Percentiles rank a stretch among this genome's conserved stretches.
Evolutionary conservation across 2,888 invertebrate genomes (phyloP).

Genomic region (Amblyteles armatorius): DNA sequence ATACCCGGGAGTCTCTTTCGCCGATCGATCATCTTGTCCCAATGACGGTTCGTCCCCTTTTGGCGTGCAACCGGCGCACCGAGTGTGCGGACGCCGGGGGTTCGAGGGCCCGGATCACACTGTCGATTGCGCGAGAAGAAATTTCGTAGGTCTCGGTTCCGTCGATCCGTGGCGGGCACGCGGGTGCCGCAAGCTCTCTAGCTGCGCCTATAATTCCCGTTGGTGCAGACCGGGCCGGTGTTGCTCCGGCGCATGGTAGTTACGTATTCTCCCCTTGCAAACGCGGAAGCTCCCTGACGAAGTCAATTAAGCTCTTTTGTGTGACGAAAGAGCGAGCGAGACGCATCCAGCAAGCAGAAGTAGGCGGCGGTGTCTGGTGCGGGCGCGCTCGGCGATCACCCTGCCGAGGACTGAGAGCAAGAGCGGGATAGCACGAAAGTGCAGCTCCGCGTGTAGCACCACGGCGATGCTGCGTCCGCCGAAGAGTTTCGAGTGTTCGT

Average conservation of each 20-base stretch:
- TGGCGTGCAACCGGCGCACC: not conserved
- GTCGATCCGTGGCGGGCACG: conserved; percentile 72
- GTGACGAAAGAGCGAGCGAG: conserved; percentile 58
- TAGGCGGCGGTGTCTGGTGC: conserved; percentile 32
- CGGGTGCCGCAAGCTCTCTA: conserved; percentile 26
- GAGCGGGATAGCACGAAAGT: conserved; percentile 57
- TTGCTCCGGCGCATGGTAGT: conserved; percentile 62
- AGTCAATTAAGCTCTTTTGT: conserved; percentile 81
- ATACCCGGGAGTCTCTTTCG: not conserved
- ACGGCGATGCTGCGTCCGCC: conserved; percentile 28
- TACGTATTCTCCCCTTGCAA: conserved; percentile 71
- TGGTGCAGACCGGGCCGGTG: conserved; percentile 37
- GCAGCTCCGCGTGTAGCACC: conserved; percentile 50
- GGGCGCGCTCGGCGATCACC: not conserved
- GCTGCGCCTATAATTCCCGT: conserved; percentile 12
- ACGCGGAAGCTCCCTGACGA: conserved; percentile 77
- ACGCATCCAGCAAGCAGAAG: conserved; percentile 32
- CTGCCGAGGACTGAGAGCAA: conserved; percentile 9
- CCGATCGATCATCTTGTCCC: conserved; percentile 15
- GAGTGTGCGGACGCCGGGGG: not conserved
- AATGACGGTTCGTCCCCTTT: not conserved
- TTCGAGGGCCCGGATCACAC: not conserved
- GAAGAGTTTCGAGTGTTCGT: conserved; percentile 71
- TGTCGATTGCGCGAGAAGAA: conserved; percentile 47
- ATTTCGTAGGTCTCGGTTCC: conserved; percentile 69